Base-by-base conservation (phyloP, 2,113 vertebrate species). In the Sylvilagus bachmani region DNA sequence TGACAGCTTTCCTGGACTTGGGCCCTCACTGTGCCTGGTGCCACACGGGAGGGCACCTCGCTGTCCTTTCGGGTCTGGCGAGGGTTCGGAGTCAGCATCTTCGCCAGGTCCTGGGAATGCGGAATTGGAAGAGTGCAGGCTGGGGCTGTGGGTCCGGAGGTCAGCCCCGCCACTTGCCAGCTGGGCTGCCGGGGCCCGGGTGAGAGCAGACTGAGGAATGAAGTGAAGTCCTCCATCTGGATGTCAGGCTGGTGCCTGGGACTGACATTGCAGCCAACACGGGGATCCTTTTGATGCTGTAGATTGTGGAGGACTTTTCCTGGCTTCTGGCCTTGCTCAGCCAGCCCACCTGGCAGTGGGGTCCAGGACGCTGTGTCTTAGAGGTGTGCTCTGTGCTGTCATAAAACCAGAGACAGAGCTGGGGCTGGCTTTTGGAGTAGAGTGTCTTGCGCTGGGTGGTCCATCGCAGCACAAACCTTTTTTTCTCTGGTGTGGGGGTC, bases 201-300 rank as follows among this genome's bases (percentile, higher is more conserved):
- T 7, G 44, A 44, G 7, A 44, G 44, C 44, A 44, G 44, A 44
- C 44, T 88, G 55, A 79, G 51, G 62, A 84, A 2, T 84, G 91
- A 92, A 71, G 33, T 89, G 55, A 93, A 86, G 44, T 21, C 55
- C 55, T 58, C 55, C 55, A 58, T 58, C 55, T 17, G 55, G 55
- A 19, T 58, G 14, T 29, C 44, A 67, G 11, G 53, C 3, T 67
- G 24, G 6, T 81, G 51, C 36, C 73, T 86, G 62, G 75, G 19
- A 67, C 10, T 70, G 94, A 79, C 66, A 89, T 70, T 64, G 1
- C 67, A 81, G 86, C 27, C 44, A 29, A 61, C 80, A 14, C 36
- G 21, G 27, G 71, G 55, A 75, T 75, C 33, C 71, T 71, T 84
- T 88, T 71, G 77, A 67, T 93, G 53, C 77, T 82, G 89, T 95